These are phyloP conservation scores for Campoletis raptor DNA, from an alignment of 2,888 invertebrate genomes.

Conservation along the genomic window DNA sequence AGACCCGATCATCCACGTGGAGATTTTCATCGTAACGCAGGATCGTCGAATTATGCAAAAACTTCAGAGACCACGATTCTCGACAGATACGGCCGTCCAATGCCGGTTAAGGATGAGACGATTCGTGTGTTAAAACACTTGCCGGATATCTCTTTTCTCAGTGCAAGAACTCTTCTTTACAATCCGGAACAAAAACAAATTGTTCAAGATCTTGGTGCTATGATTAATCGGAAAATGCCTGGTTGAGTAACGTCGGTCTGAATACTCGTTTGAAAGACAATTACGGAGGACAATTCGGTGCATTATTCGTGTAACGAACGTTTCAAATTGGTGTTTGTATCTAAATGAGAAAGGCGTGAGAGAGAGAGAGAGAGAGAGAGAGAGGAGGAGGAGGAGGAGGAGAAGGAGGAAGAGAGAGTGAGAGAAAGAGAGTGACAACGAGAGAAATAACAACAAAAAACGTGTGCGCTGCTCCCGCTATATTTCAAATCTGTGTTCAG, in stretches of 20 bases:
- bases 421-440: conserved; percentile 14
- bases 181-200: conserved; percentile 83
- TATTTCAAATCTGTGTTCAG: conserved; percentile 82
- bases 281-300: conserved; percentile 58
- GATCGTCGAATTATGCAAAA: conserved; percentile 66
- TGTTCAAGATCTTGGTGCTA: conserved; percentile 82
- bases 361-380: conserved; percentile 27
- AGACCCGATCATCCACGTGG: conserved; percentile 64
- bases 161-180: conserved; percentile 82
- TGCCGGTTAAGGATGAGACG: conserved; percentile 80
- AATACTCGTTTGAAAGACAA: conserved; percentile 80
- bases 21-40: conserved; percentile 56
- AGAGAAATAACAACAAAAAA: conserved; percentile 53
- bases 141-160: conserved; percentile 82
- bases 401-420: conserved; percentile 17
- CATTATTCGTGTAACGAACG: conserved; percentile 45
- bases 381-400: background rate
- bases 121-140: conserved; percentile 81
- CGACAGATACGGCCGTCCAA: conserved; percentile 81
- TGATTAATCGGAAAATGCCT: conserved; percentile 84
- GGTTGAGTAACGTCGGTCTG: conserved; percentile 85
- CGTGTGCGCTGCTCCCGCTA: conserved; percentile 72
- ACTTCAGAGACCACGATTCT: conserved; percentile 77
- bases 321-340: conserved; percentile 44
- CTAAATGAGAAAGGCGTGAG: conserved; percentile 6